Evolutionary conservation across 1,140 invertebrate species (phyloP), one percentile per base, ranked within the genome.

Genomic region (Trichoplusia ni): DNA sequence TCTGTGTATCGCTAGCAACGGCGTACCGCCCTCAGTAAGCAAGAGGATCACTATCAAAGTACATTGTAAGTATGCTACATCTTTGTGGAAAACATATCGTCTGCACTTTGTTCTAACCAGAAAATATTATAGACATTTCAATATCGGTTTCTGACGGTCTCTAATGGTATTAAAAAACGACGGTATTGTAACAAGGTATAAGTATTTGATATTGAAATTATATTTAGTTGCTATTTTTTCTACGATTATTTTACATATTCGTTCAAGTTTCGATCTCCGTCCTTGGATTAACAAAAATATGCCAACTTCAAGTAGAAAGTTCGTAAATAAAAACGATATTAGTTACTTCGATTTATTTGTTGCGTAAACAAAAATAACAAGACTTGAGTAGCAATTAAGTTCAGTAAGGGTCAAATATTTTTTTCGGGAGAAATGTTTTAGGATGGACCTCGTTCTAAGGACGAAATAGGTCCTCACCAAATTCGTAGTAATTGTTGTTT

Each of bases 1-100:
- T 87, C 90, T 96, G 42, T 97, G 95, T 86, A 96, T 97, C 38
- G 96, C 96, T n/a, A 95, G 93, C 70, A 97, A 96, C 69, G 94
- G 94, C 27, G 93, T 96, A 9, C 95, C 95, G 21, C 96, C 96
- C 16, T 93, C 95, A 38, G 94, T 97, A 73, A 96, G 95, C 89
- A 97, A 97, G 88, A 92, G 96, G 70, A 95, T 97, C 73, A 93
- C 93, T 72, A 93, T 97, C 71, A 95, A 93, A 86, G 96, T 97
- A 68, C 94, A 96, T 84, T 97, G 96, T 97, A 91, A 95, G 95
- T 96, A 92, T 3, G 5, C 2, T 51, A 23, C 18, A 54, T 33
- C 16, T 44, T 8, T 40, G 16, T 1, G 7, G n/a, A n/a, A n/a
- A n/a, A n/a, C n/a, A n/a, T n/a, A n/a, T n/a, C n/a, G n/a, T n/a